These are phyloP conservation scores for Zosterops japonicus DNA, from an alignment of 2,113 vertebrate species.

Conservation along the genomic window DNA sequence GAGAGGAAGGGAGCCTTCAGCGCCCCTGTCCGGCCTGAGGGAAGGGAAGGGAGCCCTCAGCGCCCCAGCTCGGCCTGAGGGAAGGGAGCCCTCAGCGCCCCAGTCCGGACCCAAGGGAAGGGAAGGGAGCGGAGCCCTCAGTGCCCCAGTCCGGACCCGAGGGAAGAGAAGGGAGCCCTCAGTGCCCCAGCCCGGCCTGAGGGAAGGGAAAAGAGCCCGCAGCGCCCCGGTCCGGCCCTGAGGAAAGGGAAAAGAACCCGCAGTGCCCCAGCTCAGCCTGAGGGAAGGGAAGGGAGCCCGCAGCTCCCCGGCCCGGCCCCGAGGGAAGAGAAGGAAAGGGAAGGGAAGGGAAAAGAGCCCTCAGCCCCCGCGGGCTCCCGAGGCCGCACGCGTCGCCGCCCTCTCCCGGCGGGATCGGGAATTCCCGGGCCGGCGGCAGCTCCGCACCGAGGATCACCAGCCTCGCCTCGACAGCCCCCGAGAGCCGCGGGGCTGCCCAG, in stretches of 20 bases:
- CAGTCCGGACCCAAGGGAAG: too few relatives aligned
- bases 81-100: background rate
- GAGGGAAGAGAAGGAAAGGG: background rate
- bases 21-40: too few relatives aligned
- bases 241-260: background rate
- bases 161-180: background rate
- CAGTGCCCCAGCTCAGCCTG: background rate
- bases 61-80: too few relatives aligned
- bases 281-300: background rate
- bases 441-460: accelerated
- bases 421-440: background rate
- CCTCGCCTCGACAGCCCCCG: background rate
- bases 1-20: too few relatives aligned
- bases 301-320: background rate
- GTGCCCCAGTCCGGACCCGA: background rate
- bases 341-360: background rate
- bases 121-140: background rate
- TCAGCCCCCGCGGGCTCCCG: background rate
- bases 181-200: background rate
- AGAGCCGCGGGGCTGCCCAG: too few relatives aligned
- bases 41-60: too few relatives aligned
- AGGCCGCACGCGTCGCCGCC: background rate
- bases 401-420: slow-evolving; percentile 31
- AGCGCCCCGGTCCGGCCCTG: background rate
- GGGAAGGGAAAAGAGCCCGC: background rate